phyloP scores from a whole-genome alignment of 2,888 invertebrate genomes.

The Ametastegia equiseti region DNA sequence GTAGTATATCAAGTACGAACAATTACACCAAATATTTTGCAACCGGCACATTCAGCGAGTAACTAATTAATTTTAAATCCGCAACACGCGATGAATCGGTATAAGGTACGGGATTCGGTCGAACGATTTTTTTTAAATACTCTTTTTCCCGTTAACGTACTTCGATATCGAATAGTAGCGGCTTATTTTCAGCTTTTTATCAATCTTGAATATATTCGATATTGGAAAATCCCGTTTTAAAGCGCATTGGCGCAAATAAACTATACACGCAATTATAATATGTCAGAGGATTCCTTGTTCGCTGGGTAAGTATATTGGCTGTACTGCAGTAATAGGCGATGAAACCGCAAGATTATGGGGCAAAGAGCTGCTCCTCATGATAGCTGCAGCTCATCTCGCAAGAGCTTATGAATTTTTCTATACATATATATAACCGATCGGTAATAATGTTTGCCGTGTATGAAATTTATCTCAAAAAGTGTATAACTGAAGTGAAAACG shows the following conservation, averaged over 20 bases:
- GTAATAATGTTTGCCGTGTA: not conserved
- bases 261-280: too few species aligned
- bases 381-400: too few species aligned
- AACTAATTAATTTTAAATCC: not conserved
- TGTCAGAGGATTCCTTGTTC: not conserved
- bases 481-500: not conserved
- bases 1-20: not conserved
- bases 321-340: not conserved
- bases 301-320: not conserved
- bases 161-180: not conserved
- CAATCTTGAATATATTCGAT: not conserved
- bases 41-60: not conserved
- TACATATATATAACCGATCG: not conserved
- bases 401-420: not conserved
- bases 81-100: not conserved
- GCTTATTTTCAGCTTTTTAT: not conserved
- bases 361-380: not conserved
- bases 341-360: slow-evolving; percentile 25
- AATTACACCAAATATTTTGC: too few species aligned
- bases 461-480: not conserved
- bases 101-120: not conserved
- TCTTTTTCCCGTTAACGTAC: not conserved
- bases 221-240: not conserved
- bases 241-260: not conserved
- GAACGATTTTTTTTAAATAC: not conserved